Evolutionary conservation across 1,140 invertebrate genomes (phyloP), one percentile per base, ranked within the genome.

Genomic region (Macrosteles quadrilineatus): DNA sequence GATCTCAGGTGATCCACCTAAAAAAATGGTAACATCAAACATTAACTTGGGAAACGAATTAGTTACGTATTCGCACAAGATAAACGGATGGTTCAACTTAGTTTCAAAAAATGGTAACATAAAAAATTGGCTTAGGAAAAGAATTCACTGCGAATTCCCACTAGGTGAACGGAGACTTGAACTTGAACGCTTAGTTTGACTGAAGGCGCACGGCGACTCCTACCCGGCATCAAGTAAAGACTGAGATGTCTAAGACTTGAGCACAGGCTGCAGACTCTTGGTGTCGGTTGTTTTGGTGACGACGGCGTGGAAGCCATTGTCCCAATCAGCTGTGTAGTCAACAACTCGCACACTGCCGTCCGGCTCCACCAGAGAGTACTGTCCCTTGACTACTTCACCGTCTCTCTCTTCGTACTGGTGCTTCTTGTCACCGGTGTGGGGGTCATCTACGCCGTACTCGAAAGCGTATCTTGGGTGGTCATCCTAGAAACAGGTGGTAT

Each of bases 291-390:
- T 87, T 77, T 91, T 90, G 76, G 85, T 86, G 11, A 91, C 89
- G 75, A 87, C 83, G 53, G 90, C 90, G 80, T 91, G 89, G 81
- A 92, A 91, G 77, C 90, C 90, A 68, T 87, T 90, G 75, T 91
- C 87, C 81, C 88, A 90, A 75, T 91, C 90, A n/a, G 89, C 89
- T 55, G 88, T 85, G 79, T 92, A 93, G 79, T 90, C 86, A 23
- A 92, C 91, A 0, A 87, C 91, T 70, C 90, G 85, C 62, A 90
- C 86, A 67, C 90, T 89, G 67, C 91, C 90, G 80, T 92, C 91
- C 40, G 91, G 89, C 77, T 92, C 90, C 71, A 90, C 89, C 73
- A 92, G 80, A 6, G 87, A 90, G 80, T 92, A 92, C 76, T 91
- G 87, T 72, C 90, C 91, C 47, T 85, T 84, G 1, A 88, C 85